These are phyloP conservation scores for Zhuqinia jingwanae DNA, from an alignment of 2,888 invertebrate species.

Conservation along the genomic window DNA sequence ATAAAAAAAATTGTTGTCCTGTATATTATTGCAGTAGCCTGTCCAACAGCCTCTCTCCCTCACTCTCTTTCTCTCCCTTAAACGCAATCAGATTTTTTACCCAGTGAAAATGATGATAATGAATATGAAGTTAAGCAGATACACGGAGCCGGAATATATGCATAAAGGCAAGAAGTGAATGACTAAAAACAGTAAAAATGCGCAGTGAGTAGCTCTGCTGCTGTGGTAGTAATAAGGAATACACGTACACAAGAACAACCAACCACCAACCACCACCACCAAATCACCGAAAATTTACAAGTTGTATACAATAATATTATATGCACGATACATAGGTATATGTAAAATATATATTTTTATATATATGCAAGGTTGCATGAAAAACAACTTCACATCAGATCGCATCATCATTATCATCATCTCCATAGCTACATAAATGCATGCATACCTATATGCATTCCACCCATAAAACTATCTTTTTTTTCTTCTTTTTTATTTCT, in stretches of 20 bases:
- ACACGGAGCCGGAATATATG: not conserved
- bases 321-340: too few relatives aligned
- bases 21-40: too few relatives aligned
- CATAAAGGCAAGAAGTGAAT: not conserved
- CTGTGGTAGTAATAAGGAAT: constrained; percentile 9
- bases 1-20: not conserved
- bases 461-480: not conserved
- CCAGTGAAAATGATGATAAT: constrained; percentile 12
- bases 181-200: constrained; percentile 1
- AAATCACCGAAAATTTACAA: constrained; percentile 9
- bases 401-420: too few relatives aligned
- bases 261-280: constrained; percentile 31
- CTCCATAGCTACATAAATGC: too few relatives aligned
- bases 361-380: constrained; percentile 14
- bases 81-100: not conserved
- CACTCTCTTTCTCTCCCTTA: not conserved
- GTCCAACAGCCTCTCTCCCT: too few relatives aligned
- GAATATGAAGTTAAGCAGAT: constrained; percentile 1
- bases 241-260: constrained; percentile 33
- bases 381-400: too few relatives aligned
- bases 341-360: too few relatives aligned
- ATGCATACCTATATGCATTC: too few relatives aligned
- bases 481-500: not conserved
- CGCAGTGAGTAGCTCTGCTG: not conserved
- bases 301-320: too few relatives aligned